Percentiles rank a stretch among this genome's conserved stretches.
Evolutionary conservation across 2,113 vertebrate species (phyloP).

Genomic region (Callipepla squamata): DNA sequence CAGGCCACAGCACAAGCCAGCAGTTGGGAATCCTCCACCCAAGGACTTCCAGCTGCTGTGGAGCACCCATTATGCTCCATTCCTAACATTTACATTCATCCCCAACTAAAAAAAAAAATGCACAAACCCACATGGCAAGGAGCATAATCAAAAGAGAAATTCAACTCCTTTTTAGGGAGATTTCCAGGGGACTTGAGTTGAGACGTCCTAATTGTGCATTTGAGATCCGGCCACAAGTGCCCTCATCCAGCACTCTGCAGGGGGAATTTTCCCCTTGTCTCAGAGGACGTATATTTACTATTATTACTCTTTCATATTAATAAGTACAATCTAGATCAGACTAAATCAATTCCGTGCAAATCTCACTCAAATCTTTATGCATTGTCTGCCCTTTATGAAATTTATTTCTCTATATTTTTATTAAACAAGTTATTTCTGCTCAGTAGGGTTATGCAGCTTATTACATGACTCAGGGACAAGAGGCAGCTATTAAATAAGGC

Average conservation of each 20-base stretch:
- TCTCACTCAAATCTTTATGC: background rate
- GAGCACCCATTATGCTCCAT: constrained; percentile 8
- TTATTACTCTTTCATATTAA: background rate
- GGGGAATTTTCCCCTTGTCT: background rate
- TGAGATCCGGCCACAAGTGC: rapidly evolving
- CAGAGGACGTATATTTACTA: background rate
- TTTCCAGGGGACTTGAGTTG: background rate
- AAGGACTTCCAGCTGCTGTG: constrained; percentile 59
- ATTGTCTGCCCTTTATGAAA: background rate
- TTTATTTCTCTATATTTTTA: background rate
- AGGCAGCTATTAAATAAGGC: background rate
- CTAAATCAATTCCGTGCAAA: background rate
- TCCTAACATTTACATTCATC: background rate
- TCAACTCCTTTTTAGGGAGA: background rate
- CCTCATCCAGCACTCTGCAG: background rate
- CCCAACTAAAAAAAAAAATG: background rate
- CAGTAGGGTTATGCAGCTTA: background rate
- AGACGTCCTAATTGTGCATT: background rate
- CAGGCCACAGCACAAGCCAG: background rate
- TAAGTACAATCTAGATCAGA: background rate
- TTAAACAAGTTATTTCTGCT: background rate
- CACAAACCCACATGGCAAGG: background rate
- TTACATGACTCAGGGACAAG: rapidly evolving
- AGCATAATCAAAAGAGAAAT: background rate
- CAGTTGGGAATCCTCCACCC: constrained; percentile 32